Evolutionary conservation across 2,113 vertebrate species (phyloP).

Genomic region (Phalacrocorax aristotelis): DNA sequence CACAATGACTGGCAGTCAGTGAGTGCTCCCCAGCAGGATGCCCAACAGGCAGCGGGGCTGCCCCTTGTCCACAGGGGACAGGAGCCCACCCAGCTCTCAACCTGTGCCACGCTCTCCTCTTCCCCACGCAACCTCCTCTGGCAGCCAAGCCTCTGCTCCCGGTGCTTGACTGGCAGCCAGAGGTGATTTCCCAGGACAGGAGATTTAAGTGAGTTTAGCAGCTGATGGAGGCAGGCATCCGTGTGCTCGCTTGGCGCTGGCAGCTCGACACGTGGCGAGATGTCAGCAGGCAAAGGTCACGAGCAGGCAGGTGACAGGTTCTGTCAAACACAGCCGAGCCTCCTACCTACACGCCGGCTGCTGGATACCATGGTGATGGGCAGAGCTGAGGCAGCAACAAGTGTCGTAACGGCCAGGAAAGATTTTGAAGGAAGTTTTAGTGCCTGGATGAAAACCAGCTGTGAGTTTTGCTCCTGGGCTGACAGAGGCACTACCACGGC

Average conservation of each 20-base stretch:
- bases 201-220: neutral
- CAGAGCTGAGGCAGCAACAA: neutral
- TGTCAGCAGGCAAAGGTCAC: neutral
- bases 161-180: neutral
- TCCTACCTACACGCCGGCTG: neutral
- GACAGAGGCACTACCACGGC: accelerated
- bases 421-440: neutral
- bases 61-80: accelerated
- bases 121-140: neutral
- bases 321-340: neutral
- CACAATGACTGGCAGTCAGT: neutral
- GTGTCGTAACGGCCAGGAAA: neutral
- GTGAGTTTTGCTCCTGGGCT: neutral
- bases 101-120: neutral
- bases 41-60: neutral
- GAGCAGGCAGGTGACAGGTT: neutral
- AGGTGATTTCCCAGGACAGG: neutral
- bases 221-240: neutral
- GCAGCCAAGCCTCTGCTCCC: neutral
- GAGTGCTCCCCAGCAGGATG: neutral
- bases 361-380: neutral
- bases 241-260: accelerated
- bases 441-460: neutral
- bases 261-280: accelerated
- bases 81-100: neutral